Base-by-base conservation (phyloP, 2,797 vertebrate species). In the Enteromius fasciolatus region DNA sequence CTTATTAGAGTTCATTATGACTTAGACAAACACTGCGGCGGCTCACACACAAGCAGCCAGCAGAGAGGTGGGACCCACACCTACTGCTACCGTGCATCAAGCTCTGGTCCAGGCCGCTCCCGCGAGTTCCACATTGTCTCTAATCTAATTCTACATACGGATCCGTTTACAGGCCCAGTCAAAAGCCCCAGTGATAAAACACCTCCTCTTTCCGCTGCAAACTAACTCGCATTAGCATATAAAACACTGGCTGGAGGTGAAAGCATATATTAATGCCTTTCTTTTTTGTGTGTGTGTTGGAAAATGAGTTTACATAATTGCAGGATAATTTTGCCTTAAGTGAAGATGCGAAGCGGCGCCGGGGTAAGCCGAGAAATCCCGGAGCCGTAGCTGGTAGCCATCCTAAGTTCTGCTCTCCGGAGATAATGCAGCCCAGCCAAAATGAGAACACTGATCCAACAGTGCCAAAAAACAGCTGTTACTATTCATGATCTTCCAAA, bases 61-160 rank as follows among this genome's bases (percentile, higher is more conserved):
- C 50, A 75, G 80, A 79, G 76, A 83, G 76, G 54, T 77, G 75
- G 54, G 66, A 77, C 54, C 52, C 25, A 52, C 50, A 61, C 39
- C 66, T 83, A 61, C 66, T 77, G 73, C 52, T 28, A 33, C 28
- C 9, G 63, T 23, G 73, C 52, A 83, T 76, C 81, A 70, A 82
- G 63, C 76, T 36, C 23, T 28, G 89, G 93, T 94, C 93, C 93
- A 88, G 93, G 90, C 84, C 88, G 88, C 88, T 90, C 90, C 91
- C 84, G 11, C 64, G 54, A 84, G 86, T 90, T 90, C 87, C 28
- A 44, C 90, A 92, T 94, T 92, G 92, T 94, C 90, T 95, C 94
- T 94, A 94, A 94, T 94, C 93, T 92, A 94, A 94, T 93, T 94
- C 93, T 95, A 92, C 92, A 94, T 93, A 94, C 94, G 92, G 92